These are phyloP conservation scores for Podotricha telesiphe DNA, from an alignment of 2,888 invertebrate species.

Conservation along the genomic window DNA sequence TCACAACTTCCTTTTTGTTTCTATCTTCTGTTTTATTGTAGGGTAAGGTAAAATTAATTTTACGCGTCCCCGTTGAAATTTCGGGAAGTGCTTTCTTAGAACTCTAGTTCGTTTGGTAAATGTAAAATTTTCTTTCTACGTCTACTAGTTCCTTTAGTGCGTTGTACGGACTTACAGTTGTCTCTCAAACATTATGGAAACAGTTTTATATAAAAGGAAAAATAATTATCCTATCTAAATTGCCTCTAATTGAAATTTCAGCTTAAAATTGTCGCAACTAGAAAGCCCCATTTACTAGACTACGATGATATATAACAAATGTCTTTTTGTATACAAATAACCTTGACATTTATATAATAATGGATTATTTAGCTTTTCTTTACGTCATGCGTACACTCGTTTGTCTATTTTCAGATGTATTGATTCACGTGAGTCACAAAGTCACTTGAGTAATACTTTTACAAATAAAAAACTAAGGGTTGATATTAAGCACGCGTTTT, in stretches of 20 bases:
- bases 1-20: not conserved
- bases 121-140: no score
- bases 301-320: no score
- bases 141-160: no score
- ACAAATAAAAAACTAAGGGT: not conserved
- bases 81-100: not conserved
- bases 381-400: not conserved
- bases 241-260: no score
- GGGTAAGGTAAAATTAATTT: not conserved
- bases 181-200: no score
- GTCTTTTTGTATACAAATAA: not conserved
- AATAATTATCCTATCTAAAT: no score
- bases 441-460: not conserved
- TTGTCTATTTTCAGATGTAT: conserved; percentile 1
- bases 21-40: not conserved
- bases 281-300: no score
- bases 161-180: no score
- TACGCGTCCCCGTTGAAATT: not conserved
- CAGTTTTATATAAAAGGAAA: no score
- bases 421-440: not conserved
- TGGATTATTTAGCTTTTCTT: conserved; percentile 4
- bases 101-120: no score
- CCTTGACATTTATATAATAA: conserved; percentile 1
- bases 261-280: no score
- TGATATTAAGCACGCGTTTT: not conserved